Evolutionary conservation across 2,888 invertebrate species (phyloP).

Genomic region (Oxycera nigricornis): DNA sequence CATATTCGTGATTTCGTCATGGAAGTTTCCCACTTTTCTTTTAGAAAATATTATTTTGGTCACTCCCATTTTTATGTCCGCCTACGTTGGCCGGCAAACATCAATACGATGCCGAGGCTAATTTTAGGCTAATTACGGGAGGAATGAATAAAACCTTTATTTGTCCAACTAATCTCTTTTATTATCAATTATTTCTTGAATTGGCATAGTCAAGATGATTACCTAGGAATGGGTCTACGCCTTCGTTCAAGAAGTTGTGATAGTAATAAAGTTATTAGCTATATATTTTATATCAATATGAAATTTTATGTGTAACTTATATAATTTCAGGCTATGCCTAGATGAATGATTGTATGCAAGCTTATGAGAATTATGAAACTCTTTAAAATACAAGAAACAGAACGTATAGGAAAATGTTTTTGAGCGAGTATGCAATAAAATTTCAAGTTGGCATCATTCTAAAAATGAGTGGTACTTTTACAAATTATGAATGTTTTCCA

Average conservation of each 20-base stretch:
- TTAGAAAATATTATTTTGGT: conserved; percentile 12
- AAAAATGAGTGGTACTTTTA: no score
- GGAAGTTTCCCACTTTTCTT: conserved; percentile 16
- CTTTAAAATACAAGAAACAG: no score
- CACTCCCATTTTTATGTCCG: conserved; percentile 6
- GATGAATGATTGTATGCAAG: no score
- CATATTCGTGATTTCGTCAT: conserved; percentile 28
- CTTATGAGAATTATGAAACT: no score
- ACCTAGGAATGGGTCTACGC: not conserved
- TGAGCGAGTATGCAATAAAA: no score
- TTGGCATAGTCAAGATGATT: conserved; percentile 5
- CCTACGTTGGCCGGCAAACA: not conserved
- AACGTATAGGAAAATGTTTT: no score
- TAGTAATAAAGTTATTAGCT: conserved; percentile 9
- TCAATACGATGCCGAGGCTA: not conserved
- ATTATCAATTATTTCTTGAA: conserved; percentile 28
- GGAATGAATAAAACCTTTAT: not conserved
- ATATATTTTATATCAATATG: no score
- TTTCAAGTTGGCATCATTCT: no score
- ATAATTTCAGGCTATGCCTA: no score
- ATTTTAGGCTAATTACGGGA: conserved; percentile 1
- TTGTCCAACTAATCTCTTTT: conserved; percentile 20
- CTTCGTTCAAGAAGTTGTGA: not conserved
- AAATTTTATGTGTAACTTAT: no score
- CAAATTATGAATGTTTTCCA: no score